Percentiles rank a stretch among this genome's conserved stretches.
Evolutionary conservation across 1,140 invertebrate genomes (phyloP).

Genomic region (Odontomachus brunneus): DNA sequence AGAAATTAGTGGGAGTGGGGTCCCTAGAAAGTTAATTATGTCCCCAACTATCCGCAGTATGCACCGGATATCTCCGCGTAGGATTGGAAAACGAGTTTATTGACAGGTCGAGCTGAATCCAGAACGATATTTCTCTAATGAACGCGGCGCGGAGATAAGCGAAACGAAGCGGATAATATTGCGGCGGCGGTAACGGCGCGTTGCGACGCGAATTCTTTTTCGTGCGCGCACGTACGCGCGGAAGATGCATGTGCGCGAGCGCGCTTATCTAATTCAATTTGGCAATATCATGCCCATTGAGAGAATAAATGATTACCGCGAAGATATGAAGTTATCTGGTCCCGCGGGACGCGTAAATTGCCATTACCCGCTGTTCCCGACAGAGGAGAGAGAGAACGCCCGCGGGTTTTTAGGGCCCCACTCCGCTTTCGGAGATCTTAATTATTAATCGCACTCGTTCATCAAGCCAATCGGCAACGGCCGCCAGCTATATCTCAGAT

Average conservation of each 20-base stretch:
- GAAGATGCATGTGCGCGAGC: constrained; percentile 76
- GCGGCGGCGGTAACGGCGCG: no score
- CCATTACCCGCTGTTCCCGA: constrained; percentile 82
- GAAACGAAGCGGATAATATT: constrained; percentile 21
- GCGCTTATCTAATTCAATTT: constrained; percentile 85
- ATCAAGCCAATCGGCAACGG: constrained; percentile 68
- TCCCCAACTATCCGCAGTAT: background rate
- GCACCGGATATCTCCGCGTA: background rate
- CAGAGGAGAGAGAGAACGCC: constrained; percentile 61
- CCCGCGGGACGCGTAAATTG: constrained; percentile 85
- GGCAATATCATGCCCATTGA: constrained; percentile 84
- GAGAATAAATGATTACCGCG: constrained; percentile 85
- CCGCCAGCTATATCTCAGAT: constrained; percentile 60
- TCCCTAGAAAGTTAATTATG: background rate
- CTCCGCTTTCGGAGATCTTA: constrained; percentile 75
- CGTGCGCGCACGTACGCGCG: constrained; percentile 66
- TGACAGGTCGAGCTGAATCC: constrained; percentile 2
- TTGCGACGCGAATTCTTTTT: constrained; percentile 36
- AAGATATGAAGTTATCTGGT: constrained; percentile 85
- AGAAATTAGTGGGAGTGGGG: no score
- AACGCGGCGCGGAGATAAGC: background rate
- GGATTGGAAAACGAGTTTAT: background rate
- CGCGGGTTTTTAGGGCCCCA: constrained; percentile 75
- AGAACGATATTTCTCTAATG: constrained; percentile 3
- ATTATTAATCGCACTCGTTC: constrained; percentile 81